These are phyloP conservation scores for Columba livia DNA, from an alignment of 2,113 vertebrate genomes.

Conservation along the genomic window DNA sequence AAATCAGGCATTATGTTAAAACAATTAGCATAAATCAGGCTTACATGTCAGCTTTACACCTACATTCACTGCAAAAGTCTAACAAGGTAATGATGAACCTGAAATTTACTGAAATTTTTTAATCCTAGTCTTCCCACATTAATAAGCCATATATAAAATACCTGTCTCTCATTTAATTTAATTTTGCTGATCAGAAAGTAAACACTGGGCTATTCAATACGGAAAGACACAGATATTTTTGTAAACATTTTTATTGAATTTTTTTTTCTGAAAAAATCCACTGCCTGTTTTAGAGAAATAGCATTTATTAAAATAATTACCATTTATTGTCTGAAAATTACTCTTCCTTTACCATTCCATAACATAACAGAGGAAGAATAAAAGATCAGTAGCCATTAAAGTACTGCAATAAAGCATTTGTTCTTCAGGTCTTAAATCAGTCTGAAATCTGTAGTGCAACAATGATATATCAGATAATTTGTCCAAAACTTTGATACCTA, in stretches of 20 bases:
- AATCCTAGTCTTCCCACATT: neutral
- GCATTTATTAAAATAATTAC: neutral
- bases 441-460: constrained; percentile 7
- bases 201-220: neutral
- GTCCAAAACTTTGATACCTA: neutral
- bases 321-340: neutral
- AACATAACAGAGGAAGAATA: neutral
- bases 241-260: neutral
- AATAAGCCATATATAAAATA: neutral
- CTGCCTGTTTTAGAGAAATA: neutral
- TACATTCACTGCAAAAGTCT: rapidly evolving
- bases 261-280: neutral
- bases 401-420: constrained; percentile 2
- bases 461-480: neutral
- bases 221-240: neutral
- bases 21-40: neutral
- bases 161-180: neutral
- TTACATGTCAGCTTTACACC: neutral
- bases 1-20: neutral
- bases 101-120: neutral
- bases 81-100: neutral
- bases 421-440: neutral
- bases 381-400: neutral
- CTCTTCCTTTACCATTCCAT: neutral
- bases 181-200: neutral